Evolutionary conservation across 2,113 vertebrate species (phyloP), one percentile per base, ranked within the genome.

Genomic region (Argyrosomus japonicus): DNA sequence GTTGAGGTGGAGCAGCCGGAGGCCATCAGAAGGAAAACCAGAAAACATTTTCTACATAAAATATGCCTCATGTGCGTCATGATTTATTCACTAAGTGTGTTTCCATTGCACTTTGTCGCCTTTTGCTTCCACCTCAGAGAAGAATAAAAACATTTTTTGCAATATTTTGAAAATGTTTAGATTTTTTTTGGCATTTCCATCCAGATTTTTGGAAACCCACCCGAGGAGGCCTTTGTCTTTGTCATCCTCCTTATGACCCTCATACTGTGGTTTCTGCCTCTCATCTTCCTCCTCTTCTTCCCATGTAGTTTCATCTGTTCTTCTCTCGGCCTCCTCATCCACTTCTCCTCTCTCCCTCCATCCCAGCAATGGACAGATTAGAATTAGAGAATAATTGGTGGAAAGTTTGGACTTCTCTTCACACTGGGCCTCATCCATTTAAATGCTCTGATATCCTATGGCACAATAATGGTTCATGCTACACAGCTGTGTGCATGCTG

Each of bases 331-430:
- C n/a, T 63, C n/a, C 61, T 51, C 67, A 21, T 15, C 57, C 56
- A 15, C 64, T 23, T 32, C 54, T 77, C 27, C 25, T 58, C 62
- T 10, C 62, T 75, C 43, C 62, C 48, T 70, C 69, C 75, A 14
- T 50, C 71, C 73, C 50, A 72, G 53, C 72, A 71, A 47, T 51
- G 69, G 36, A 71, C 78, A 88, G 64, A 84, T 82, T 85, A 53
- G 25, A 85, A 84, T 82, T 85, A 53, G 25, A 85, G 77, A 81
- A 89, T 83, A 89, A 89, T 88, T 85, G 81, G 47, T 85, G 89
- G 91, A 89, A 89, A 88, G 68, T 84, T 84, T 88, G 5, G 86
- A 64, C 47, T 79, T 84, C 57, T 86, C 65, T 79, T 84, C 78
- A 70, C 76, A 56, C 64, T 85, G 81, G 71, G 84, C 76, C 84